Evolutionary conservation across 2,888 invertebrate species (phyloP).

Genomic region (Rhimphoctona megacephalus): DNA sequence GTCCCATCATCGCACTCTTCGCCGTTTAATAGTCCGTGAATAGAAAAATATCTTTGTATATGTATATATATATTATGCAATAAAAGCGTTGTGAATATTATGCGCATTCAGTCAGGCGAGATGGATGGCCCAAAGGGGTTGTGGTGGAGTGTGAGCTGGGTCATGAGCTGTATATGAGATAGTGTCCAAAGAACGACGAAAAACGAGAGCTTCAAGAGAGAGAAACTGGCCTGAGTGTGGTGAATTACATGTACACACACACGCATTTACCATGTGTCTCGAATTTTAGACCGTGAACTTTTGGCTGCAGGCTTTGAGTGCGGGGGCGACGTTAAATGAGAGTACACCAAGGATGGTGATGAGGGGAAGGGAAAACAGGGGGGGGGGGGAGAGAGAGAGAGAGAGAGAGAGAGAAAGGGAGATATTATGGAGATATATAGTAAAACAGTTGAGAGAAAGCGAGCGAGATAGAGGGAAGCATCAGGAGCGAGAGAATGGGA

Average conservation of each 20-base stretch:
- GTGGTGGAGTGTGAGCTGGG: slow-evolving; percentile 39
- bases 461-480: slow-evolving; percentile 48
- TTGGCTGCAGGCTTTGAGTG: slow-evolving; percentile 40
- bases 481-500: slow-evolving; percentile 77
- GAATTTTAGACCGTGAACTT: slow-evolving; percentile 60
- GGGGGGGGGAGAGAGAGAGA: slow-evolving; percentile 46
- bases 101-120: slow-evolving; percentile 55
- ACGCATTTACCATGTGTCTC: slow-evolving; percentile 21
- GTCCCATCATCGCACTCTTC: slow-evolving; percentile 47
- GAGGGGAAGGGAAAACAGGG: slow-evolving; percentile 55
- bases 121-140: slow-evolving; percentile 43
- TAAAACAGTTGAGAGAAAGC: slow-evolving; percentile 64
- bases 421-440: slow-evolving; percentile 67
- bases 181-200: slow-evolving; percentile 25
- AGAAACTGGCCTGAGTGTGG: slow-evolving; percentile 55
- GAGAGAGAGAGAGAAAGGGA: slow-evolving; percentile 20
- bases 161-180: slow-evolving; percentile 11
- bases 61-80: slow-evolving; percentile 17
- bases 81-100: slow-evolving; percentile 54
- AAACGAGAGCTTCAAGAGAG: slow-evolving; percentile 31
- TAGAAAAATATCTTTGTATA: slow-evolving; percentile 31
- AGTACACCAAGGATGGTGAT: slow-evolving; percentile 54
- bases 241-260: not conserved
- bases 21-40: slow-evolving; percentile 51
- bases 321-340: slow-evolving; percentile 61